Base-by-base conservation (phyloP, 2,888 invertebrate genomes). In the Nomada goodeniana region DNA sequence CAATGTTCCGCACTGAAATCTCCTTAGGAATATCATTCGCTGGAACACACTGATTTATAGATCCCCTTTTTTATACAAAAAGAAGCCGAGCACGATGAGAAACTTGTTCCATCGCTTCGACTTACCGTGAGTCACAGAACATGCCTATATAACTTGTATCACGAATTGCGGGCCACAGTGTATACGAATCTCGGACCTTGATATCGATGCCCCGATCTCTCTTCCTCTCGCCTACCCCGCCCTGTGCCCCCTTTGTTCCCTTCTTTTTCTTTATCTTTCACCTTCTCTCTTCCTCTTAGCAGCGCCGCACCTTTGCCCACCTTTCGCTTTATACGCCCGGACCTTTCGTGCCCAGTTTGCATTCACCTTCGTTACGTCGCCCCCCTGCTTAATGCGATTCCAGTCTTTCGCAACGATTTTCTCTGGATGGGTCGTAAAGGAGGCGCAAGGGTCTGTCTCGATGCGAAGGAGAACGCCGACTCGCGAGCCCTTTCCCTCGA, bases 341-440 rank as follows among this genome's bases (percentile, higher is more conserved):
- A 69, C 61, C 61, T 82, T 70, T 81, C 80, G 75, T 63, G 71
- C 68, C 76, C 59, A 76, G 82, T 86, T 88, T 86, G 76, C 82
- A 82, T 82, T 88, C 79, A 74, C 84, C 84, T 86, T 88, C 84
- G 86, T 86, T 87, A 88, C 82, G 77, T 75, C 71, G 76, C 71
- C 57, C 55, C 57, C 55, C 53, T 74, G 73, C 73, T 84, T 88
- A 86, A 87, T 88, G 65, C 55, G 76, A 82, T 82, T 82, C 81
- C 75, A 75, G 76, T 53, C 81, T 81, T 80, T 81, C 81, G 72
- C 80, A 80, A 80, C 80, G 72, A 79, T 79, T 84, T 71, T 85
- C 84, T 64, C 71, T 60, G 85, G 72, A 69, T 78, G 72, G 78
- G 47, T 72, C 72, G 82, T 61, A 82, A 84, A 80, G 64, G 61